Evolutionary conservation across 2,113 vertebrate genomes (phyloP).

Genomic region (Petaurus breviceps): DNA sequence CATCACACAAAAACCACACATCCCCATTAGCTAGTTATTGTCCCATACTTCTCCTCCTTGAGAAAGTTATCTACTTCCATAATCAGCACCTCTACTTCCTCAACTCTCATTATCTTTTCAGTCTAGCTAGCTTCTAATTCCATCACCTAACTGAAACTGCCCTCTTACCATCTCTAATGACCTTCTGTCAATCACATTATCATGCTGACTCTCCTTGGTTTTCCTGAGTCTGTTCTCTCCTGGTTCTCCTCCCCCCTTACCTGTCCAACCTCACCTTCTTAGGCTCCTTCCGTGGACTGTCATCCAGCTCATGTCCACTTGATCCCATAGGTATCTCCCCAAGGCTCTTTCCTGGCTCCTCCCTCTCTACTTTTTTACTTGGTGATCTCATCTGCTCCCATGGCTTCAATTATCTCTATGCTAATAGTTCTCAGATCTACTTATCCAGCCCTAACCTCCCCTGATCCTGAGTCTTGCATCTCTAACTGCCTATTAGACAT

Average conservation of each 20-base stretch:
- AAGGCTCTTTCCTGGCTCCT: not conserved
- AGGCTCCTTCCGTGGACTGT: not conserved
- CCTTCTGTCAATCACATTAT: not conserved
- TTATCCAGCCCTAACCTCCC: not conserved
- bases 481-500: not conserved
- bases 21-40: not conserved
- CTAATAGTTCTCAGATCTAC: not conserved
- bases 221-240: not conserved
- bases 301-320: not conserved
- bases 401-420: not conserved
- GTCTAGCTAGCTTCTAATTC: not conserved
- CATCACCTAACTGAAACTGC: not conserved
- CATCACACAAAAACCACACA: not conserved
- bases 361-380: not conserved
- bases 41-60: not conserved
- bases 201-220: not conserved
- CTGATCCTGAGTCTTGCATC: not conserved
- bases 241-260: not conserved
- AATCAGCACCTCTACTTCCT: not conserved
- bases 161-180: not conserved
- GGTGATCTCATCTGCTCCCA: not conserved
- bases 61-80: not conserved
- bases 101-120: not conserved
- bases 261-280: not conserved
- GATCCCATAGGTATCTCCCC: not conserved